A percentile compares a stretch with the other conserved stretches of the same genome.
phyloP scores from a whole-genome alignment of 2,888 invertebrate species.

The Therioaphis trifolii region DNA sequence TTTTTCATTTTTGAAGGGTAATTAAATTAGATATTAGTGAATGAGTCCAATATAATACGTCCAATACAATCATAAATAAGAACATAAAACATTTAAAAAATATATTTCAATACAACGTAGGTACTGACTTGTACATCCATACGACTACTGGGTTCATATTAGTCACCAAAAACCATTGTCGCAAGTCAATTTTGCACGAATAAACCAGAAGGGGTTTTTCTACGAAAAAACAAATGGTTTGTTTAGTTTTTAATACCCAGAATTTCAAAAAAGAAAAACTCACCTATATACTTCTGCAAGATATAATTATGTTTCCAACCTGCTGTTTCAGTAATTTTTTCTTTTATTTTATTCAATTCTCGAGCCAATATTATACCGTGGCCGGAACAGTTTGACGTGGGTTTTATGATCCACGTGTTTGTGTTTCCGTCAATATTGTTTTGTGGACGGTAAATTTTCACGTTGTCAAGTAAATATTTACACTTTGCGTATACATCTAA shows the following conservation, averaged over 20 bases:
- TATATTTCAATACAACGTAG: not conserved
- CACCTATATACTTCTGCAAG: conserved; percentile 73
- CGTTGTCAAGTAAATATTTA: conserved; percentile 65
- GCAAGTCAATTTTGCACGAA: conserved; percentile 73
- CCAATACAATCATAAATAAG: too few species aligned
- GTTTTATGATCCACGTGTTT: conserved; percentile 74
- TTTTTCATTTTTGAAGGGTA: too few species aligned
- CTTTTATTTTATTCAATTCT: conserved; percentile 70
- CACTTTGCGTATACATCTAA: conserved; percentile 66
- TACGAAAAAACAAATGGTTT: conserved; percentile 66
- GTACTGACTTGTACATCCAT: conserved; percentile 72
- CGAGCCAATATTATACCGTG: conserved; percentile 72
- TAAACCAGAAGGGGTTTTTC: conserved; percentile 72
- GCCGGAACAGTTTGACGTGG: conserved; percentile 72
- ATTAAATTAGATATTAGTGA: too few species aligned
- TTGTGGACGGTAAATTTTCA: conserved; percentile 66
- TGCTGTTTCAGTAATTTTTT: conserved; percentile 65
- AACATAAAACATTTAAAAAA: too few species aligned
- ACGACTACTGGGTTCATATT: conserved; percentile 73
- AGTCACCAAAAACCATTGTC: conserved; percentile 74
- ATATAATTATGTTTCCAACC: conserved; percentile 69
- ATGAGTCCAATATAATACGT: too few species aligned
- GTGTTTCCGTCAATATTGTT: conserved; percentile 69
- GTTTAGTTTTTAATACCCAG: not conserved
- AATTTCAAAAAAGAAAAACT: too few species aligned